Percentiles rank a stretch among this genome's conserved stretches.
These are phyloP conservation scores for Ceratosolen fusciceps DNA, from an alignment of 1,140 invertebrate species.

Conservation along the genomic window DNA sequence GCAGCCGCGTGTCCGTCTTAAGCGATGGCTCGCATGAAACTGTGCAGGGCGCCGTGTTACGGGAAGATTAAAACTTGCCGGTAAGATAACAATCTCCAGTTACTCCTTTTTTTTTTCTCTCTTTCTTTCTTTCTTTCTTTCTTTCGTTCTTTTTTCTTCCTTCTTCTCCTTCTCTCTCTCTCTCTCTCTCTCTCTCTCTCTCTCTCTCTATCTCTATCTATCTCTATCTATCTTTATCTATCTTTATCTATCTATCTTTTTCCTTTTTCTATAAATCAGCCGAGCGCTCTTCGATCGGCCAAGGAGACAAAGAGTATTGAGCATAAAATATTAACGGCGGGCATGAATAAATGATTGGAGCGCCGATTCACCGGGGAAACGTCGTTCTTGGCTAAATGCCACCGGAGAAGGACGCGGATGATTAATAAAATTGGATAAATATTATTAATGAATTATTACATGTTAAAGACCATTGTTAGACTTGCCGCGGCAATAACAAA, in stretches of 20 bases:
- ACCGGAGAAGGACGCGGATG: not conserved
- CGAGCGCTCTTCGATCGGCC: not conserved
- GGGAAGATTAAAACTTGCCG: conserved; percentile 41
- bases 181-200: too few relatives aligned
- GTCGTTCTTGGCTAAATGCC: not conserved
- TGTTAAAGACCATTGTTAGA: not conserved
- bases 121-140: too few relatives aligned
- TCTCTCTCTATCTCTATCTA: too few relatives aligned
- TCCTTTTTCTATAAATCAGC: conserved; percentile 5
- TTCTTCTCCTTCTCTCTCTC: too few relatives aligned
- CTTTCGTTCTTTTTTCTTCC: too few relatives aligned
- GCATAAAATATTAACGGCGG: conserved; percentile 4
- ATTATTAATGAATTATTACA: not conserved
- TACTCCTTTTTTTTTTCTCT: conserved; percentile 18
- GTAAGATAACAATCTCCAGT: conserved; percentile 32
- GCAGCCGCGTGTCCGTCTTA: conserved; percentile 39
- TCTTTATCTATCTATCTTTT: too few relatives aligned
- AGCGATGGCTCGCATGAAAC: conserved; percentile 40
- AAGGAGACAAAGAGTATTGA: conserved; percentile 10
- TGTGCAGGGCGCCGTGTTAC: conserved; percentile 42
- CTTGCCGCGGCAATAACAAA: too few relatives aligned
- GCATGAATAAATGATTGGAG: conserved; percentile 2
- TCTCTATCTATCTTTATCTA: too few relatives aligned
- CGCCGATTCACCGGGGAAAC: not conserved
- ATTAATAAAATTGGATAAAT: conserved; percentile 1